Conservation (phyloP, 1,140 invertebrate genomes). For the Galleria mellonella region DNA sequence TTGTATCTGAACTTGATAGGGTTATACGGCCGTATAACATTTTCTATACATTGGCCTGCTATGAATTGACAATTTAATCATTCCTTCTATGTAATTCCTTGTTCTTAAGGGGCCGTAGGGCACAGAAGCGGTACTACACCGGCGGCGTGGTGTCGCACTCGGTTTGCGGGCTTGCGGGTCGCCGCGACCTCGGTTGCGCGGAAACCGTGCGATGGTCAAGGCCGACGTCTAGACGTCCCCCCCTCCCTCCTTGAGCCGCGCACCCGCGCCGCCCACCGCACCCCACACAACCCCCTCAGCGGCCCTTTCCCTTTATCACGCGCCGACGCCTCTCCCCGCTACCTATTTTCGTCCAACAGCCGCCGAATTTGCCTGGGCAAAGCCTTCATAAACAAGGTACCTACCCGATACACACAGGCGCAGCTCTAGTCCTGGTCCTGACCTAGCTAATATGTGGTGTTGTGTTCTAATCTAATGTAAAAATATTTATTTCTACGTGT, state of each 20-base stretch:
- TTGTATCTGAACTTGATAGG: too few species aligned
- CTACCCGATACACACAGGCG: too few species aligned
- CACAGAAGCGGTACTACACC: background rate
- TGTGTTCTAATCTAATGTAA: too few species aligned
- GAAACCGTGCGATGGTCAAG: constrained; percentile 65
- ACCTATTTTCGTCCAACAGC: constrained; percentile 50
- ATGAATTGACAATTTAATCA: too few species aligned
- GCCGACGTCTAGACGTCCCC: constrained; percentile 60
- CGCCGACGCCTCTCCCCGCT: constrained; percentile 24
- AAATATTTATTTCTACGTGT: too few species aligned
- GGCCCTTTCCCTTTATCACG: constrained; percentile 12
- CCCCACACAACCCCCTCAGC: background rate
- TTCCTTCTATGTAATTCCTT: too few species aligned
- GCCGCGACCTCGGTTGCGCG: constrained; percentile 53
- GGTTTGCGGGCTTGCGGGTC: constrained; percentile 53
- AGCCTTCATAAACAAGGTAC: constrained; percentile 14
- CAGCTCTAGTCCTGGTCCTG: constrained; percentile 9
- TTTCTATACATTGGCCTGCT: too few species aligned
- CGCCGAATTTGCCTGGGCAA: constrained; percentile 52
- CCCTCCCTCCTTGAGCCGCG: constrained; percentile 10
- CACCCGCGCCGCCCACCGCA: constrained; percentile 11
- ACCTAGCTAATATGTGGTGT: background rate
- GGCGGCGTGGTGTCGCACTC: constrained; percentile 24
- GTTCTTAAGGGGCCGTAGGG: background rate
- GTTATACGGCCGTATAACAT: too few species aligned